These are phyloP conservation scores for Drosophila serrata DNA, from an alignment of 1,140 invertebrate species.

Conservation along the genomic window DNA sequence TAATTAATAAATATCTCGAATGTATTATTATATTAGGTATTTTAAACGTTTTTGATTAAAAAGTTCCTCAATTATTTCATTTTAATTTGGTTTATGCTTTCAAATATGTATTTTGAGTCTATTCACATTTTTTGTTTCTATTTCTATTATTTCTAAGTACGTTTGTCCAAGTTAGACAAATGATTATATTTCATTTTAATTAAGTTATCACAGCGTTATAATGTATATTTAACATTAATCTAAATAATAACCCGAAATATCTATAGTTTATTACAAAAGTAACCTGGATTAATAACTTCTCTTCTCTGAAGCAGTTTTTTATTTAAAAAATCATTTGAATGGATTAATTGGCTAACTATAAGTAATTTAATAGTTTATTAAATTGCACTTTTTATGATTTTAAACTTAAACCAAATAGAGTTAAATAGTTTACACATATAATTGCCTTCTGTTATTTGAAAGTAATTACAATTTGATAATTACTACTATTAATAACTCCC, in stretches of 20 bases:
- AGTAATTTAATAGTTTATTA: neutral
- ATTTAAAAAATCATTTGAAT: neutral
- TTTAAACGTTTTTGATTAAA: neutral
- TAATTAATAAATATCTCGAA: too few species aligned
- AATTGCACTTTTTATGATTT: neutral
- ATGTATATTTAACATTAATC: neutral
- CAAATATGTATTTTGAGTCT: neutral
- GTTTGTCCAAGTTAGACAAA: neutral
- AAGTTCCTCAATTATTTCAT: too few species aligned
- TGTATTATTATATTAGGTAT: neutral
- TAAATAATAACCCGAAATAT: too few species aligned
- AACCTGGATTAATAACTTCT: neutral
- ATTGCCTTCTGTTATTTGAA: neutral
- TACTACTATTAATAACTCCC: conserved; percentile 1
- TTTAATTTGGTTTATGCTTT: neutral
- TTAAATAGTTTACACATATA: neutral
- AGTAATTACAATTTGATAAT: conserved; percentile 4
- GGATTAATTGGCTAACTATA: neutral
- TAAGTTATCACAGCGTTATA: neutral
- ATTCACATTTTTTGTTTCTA: too few species aligned
- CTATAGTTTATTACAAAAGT: too few species aligned
- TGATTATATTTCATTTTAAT: neutral
- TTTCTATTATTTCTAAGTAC: neutral
- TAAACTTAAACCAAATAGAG: neutral
- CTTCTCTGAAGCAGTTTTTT: neutral